Evolutionary conservation across 2,888 invertebrate genomes (phyloP).

Genomic region (Glyphotaelius pellucidus): DNA sequence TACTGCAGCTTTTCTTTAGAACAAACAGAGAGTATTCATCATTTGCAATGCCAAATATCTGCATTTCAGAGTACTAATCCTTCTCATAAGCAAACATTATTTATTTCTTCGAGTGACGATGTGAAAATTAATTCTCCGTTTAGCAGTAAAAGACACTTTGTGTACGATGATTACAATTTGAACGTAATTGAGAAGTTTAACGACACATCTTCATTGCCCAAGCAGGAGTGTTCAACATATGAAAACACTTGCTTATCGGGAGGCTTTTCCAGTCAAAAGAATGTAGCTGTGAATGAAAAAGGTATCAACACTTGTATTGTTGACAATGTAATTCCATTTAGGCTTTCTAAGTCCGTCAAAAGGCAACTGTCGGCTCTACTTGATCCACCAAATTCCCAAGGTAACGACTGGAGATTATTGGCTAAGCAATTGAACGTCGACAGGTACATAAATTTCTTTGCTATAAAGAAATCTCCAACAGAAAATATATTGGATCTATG

Average conservation of each 20-base stretch:
- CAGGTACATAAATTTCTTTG: conserved; percentile 97
- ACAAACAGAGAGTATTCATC: conserved; percentile 81
- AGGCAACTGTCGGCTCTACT: conserved; percentile 81
- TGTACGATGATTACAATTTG: conserved; percentile 69
- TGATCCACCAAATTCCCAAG: conserved; percentile 94
- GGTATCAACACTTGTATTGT: conserved; percentile 80
- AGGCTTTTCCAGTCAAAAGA: conserved; percentile 71
- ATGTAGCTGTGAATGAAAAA: conserved; percentile 79
- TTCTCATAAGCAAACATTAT: conserved; percentile 63
- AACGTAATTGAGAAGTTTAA: conserved; percentile 67
- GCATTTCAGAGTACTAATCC: conserved; percentile 71
- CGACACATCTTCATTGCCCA: conserved; percentile 40
- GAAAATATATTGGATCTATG: conserved; percentile 97
- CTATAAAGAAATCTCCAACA: conserved; percentile 97
- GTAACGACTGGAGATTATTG: conserved; percentile 97
- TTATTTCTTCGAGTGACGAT: conserved; percentile 59
- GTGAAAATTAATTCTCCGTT: conserved; percentile 57
- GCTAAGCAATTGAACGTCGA: conserved; percentile 95
- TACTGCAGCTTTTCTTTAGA: conserved; percentile 90
- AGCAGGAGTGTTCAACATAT: conserved; percentile 72
- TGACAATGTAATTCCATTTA: conserved; percentile 77
- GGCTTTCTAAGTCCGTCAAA: conserved; percentile 78
- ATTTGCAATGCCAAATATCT: conserved; percentile 74
- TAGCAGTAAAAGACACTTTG: conserved; percentile 70
- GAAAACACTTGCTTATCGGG: conserved; percentile 73